Conservation (phyloP, 1,140 invertebrate species). For the Sycophila sp. region DNA sequence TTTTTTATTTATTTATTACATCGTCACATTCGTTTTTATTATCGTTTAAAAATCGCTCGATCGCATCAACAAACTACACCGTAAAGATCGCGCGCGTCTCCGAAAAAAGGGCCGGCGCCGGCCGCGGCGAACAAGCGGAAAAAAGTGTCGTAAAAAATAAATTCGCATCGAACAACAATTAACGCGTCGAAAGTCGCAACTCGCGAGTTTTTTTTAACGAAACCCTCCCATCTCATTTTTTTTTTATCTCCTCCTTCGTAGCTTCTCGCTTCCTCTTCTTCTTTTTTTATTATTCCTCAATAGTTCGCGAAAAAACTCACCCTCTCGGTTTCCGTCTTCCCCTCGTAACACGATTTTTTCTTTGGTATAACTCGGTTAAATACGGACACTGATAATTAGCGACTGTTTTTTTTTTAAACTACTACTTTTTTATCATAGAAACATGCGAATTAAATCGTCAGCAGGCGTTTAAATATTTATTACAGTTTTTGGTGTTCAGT, state of each 20-base stretch:
- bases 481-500: conserved; percentile 65
- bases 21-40: too few species aligned
- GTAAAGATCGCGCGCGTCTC: background rate
- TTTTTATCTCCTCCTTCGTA: too few species aligned
- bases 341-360: too few species aligned
- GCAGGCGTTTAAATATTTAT: conserved; percentile 43
- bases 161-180: conserved; percentile 29
- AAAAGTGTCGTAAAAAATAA: conserved; percentile 34
- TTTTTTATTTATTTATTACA: background rate
- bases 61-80: conserved; percentile 12
- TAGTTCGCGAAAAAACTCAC: too few species aligned
- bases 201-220: conserved; percentile 8
- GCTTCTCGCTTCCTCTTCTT: too few species aligned
- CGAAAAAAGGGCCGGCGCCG: too few species aligned
- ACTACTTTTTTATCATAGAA: conserved; percentile 38
- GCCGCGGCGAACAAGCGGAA: conserved; percentile 10
- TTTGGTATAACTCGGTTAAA: conserved; percentile 12
- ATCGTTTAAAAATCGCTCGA: conserved; percentile 5
- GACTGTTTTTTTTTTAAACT: conserved; percentile 1
- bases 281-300: conserved; percentile 3
- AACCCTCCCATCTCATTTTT: too few species aligned
- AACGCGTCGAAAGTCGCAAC: conserved; percentile 17
- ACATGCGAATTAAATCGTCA: conserved; percentile 41
- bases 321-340: background rate
- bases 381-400: conserved; percentile 9